Conservation (phyloP, 2,113 vertebrate genomes). For the Microtus ochrogaster region DNA sequence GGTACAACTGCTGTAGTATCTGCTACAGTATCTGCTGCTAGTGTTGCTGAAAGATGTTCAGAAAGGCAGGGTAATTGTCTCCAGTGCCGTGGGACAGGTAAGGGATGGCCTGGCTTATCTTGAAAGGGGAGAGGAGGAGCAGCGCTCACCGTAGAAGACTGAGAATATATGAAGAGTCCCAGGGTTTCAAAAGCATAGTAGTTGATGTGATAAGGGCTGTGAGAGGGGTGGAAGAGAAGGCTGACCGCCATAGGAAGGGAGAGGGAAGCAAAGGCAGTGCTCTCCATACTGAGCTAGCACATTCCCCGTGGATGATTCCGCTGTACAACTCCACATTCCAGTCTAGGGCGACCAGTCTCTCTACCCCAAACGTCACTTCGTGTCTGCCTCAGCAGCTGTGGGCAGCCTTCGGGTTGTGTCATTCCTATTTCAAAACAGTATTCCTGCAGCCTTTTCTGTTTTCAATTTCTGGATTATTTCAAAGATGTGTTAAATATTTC, state of each 20-base stretch:
- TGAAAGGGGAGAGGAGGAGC: not conserved
- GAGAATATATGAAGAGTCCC: not conserved
- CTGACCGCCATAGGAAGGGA: not conserved
- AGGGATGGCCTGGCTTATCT: too few relatives aligned
- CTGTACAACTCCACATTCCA: not conserved
- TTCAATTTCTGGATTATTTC: not conserved
- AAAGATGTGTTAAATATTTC: not conserved
- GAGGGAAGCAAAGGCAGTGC: not conserved
- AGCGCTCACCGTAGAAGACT: not conserved
- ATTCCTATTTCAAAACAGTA: not conserved
- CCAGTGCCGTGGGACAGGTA: not conserved
- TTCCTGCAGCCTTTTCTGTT: not conserved
- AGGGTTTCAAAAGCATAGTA: not conserved
- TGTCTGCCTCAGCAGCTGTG: not conserved
- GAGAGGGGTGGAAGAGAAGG: not conserved
- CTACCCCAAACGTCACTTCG: not conserved
- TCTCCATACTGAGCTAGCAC: not conserved
- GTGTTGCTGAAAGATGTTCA: not conserved
- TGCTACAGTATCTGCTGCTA: constrained; percentile 6
- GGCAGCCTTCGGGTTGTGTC: not conserved
- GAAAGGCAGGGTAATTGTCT: not conserved
- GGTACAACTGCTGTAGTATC: too few relatives aligned
- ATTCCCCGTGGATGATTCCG: not conserved
- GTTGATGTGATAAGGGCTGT: not conserved
- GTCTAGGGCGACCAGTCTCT: not conserved